Base-by-base conservation (phyloP, 2,113 vertebrate genomes). In the Reinhardtius hippoglossoides region DNA sequence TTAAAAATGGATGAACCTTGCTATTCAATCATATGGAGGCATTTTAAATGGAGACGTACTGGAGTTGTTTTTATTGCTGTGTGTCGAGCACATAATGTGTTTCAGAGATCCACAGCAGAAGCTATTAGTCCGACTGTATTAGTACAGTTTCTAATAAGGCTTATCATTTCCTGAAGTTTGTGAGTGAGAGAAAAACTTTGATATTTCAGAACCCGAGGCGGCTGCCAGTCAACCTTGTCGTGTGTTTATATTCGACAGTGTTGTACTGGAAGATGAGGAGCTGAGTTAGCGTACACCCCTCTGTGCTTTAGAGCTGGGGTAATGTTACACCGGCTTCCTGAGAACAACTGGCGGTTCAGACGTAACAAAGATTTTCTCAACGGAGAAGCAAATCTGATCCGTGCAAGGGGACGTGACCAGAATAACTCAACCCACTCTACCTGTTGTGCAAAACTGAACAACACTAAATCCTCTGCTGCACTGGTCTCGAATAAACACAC, bases 1-100 rank as follows among this genome's bases (percentile, higher is more conserved):
- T 93, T 76, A 91, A 92, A 91, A 75, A 92, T 91, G 31, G 15
- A 93, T 90, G 76, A 86, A 44, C 31, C 50, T 23, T 35, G 66
- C 68, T 57, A 67, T 67, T 76, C 67, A 74, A 83, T 83, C 73
- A 83, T 76, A 75, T 62, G 55, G 62, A 69, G 61, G 66, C 70
- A 77, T 73, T 87, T 84, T 66, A 76, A 50, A 63, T 70, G 58
- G 75, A 75, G 68, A 80, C 35, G 6, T 23, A 79, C 15, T 59
- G 26, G n/a, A 9, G 81, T 52, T n/a, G 18, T 74, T 54, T 73
- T 61, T 67, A 59, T 74, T 79, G 83, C 52, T 48, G 67, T 68
- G 40, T 67, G 66, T 68, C 65, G 6, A 79, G 80, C 50, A 72
- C 55, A 62, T 21, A 57, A 44, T 14, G 24, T 44, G 21, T 56